phyloP scores from a whole-genome alignment of 2,113 vertebrate genomes.

The Penelope pileata region DNA sequence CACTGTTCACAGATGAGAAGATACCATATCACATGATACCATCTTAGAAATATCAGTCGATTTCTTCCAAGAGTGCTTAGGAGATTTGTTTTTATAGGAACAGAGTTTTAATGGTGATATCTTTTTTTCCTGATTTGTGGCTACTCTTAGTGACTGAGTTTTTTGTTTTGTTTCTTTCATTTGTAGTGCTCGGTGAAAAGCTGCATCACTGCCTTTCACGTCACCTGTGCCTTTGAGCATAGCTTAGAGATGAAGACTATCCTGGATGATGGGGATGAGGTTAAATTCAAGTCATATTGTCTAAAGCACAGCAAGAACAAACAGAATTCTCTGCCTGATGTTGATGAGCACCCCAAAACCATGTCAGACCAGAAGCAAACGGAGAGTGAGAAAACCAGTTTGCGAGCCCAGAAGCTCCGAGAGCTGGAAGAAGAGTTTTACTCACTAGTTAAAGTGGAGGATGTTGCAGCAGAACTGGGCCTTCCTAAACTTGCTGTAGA shows the following conservation, averaged over 20 bases:
- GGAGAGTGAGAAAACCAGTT: constrained; percentile 86
- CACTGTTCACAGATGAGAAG: not conserved
- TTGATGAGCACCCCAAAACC: constrained; percentile 78
- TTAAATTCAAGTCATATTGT: constrained; percentile 97
- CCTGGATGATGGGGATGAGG: constrained; percentile 94
- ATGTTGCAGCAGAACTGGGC: constrained; percentile 85
- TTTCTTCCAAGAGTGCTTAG: not conserved
- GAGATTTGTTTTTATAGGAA: not conserved
- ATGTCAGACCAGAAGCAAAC: constrained; percentile 83
- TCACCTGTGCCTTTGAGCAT: constrained; percentile 99
- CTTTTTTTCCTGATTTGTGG: not conserved
- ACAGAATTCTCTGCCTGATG: constrained; percentile 65
- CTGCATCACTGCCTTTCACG: constrained; percentile 98
- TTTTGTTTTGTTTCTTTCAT: not conserved
- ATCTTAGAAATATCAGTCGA: not conserved
- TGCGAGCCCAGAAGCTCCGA: constrained; percentile 91
- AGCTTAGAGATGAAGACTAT: constrained; percentile 98
- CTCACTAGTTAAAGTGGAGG: constrained; percentile 84
- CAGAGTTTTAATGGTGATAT: not conserved
- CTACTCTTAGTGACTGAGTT: not conserved
- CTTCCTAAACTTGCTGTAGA: constrained; percentile 84
- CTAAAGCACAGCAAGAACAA: constrained; percentile 96
- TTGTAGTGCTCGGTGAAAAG: constrained; percentile 95
- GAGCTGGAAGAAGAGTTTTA: constrained; percentile 97
- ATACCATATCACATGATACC: not conserved